These are phyloP conservation scores for Apamea monoglypha DNA, from an alignment of 2,888 invertebrate species.

Conservation along the genomic window DNA sequence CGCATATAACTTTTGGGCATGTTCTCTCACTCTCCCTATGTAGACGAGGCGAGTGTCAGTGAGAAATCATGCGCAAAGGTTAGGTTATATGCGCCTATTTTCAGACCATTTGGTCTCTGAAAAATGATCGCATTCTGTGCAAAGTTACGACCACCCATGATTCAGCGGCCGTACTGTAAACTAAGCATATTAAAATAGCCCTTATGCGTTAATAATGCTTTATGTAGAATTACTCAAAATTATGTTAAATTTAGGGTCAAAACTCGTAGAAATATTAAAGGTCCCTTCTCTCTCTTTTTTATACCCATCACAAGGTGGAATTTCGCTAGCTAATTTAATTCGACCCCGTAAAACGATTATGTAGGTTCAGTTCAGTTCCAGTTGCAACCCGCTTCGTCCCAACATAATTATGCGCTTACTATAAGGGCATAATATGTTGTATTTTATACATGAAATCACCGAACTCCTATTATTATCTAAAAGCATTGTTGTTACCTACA, in stretches of 20 bases:
- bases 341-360: neutral
- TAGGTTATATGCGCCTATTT: no score
- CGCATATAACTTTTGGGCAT: neutral
- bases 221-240: neutral
- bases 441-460: conserved; percentile 62
- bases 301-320: no score
- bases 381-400: neutral
- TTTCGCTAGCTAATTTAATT: neutral
- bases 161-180: neutral
- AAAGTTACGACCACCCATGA: neutral
- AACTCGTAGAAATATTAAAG: neutral
- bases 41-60: no score
- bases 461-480: conserved; percentile 65
- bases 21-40: neutral
- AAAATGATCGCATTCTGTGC: neutral
- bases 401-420: conserved; percentile 34
- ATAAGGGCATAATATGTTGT: conserved; percentile 40
- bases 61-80: no score
- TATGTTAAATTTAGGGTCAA: neutral
- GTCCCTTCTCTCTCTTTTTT: neutral
- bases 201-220: neutral
- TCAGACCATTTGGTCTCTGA: neutral
- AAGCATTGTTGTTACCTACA: conserved; percentile 60
- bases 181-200: neutral
- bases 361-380: neutral